phyloP scores from a whole-genome alignment of 2,113 vertebrate genomes.

The Melierax canorus region DNA sequence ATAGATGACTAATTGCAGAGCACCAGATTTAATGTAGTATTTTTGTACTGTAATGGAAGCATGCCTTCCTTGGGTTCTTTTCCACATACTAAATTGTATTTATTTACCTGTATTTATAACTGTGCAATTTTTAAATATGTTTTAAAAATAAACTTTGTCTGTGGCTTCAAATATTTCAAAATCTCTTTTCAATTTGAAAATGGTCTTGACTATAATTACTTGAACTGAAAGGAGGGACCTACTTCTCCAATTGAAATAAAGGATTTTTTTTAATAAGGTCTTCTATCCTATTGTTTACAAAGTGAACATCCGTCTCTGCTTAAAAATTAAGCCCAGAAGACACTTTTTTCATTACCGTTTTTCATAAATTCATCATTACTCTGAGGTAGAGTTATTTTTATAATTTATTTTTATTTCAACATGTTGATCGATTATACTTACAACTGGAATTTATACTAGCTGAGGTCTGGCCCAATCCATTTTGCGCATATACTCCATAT shows the following conservation, averaged over 20 bases:
- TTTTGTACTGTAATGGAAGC: slow-evolving; percentile 78
- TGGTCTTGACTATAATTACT: background rate
- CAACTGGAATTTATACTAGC: background rate
- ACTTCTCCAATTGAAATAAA: slow-evolving; percentile 6
- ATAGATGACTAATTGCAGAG: slow-evolving; percentile 63
- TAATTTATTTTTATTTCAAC: background rate
- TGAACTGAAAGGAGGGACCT: background rate
- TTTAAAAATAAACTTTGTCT: slow-evolving; percentile 79
- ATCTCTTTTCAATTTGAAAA: slow-evolving; percentile 31
- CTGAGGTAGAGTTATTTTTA: background rate
- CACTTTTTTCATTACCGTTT: background rate
- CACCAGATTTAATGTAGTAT: slow-evolving; percentile 73
- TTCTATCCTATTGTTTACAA: background rate
- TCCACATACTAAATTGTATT: slow-evolving; percentile 76
- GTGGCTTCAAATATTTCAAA: slow-evolving; percentile 70
- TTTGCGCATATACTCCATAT: background rate
- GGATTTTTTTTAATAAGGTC: background rate
- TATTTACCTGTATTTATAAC: slow-evolving; percentile 74
- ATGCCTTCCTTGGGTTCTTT: slow-evolving; percentile 77
- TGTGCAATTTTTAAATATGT: slow-evolving; percentile 79
- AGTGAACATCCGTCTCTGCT: background rate
- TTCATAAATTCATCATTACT: background rate
- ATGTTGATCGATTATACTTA: background rate
- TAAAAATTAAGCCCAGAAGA: background rate
- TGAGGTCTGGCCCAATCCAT: background rate